phyloP scores from a whole-genome alignment of 2,797 vertebrate genomes.

The Stomatorhinus walkeri region DNA sequence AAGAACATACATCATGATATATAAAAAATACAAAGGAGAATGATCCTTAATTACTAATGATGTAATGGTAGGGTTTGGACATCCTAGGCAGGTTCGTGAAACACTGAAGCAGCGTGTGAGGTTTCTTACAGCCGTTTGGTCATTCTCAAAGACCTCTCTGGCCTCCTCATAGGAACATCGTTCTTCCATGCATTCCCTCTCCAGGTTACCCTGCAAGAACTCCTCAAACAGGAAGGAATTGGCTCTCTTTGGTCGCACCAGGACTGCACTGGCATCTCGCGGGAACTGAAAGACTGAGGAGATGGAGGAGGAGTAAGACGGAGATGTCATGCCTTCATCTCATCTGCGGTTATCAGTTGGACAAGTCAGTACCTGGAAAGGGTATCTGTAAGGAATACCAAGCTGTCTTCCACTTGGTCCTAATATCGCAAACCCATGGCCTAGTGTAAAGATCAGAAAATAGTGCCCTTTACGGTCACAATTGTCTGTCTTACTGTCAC shows the following conservation, averaged over 20 bases:
- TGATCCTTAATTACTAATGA: neutral
- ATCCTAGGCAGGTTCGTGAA: neutral
- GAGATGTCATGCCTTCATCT: neutral
- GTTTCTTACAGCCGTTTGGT: slow-evolving; percentile 51
- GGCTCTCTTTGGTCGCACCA: slow-evolving; percentile 65
- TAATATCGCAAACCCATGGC: neutral
- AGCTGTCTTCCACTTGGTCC: neutral
- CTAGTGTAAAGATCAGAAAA: neutral
- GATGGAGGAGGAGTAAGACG: neutral
- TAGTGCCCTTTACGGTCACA: neutral
- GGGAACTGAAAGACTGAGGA: slow-evolving; percentile 60
- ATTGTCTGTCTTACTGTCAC: neutral
- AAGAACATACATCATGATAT: neutral
- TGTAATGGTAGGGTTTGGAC: neutral
- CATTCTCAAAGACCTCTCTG: slow-evolving; percentile 73
- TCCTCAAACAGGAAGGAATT: slow-evolving; percentile 70
- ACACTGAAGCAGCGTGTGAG: neutral
- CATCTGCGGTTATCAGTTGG: neutral
- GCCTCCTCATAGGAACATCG: slow-evolving; percentile 73
- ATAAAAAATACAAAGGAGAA: neutral
- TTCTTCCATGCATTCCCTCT: slow-evolving; percentile 81
- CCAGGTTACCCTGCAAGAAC: slow-evolving; percentile 73
- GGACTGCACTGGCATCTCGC: slow-evolving; percentile 46
- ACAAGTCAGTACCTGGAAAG: neutral
- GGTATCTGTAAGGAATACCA: neutral